These are phyloP conservation scores for Babylonia areolata DNA, from an alignment of 1,140 invertebrate species.

Conservation along the genomic window DNA sequence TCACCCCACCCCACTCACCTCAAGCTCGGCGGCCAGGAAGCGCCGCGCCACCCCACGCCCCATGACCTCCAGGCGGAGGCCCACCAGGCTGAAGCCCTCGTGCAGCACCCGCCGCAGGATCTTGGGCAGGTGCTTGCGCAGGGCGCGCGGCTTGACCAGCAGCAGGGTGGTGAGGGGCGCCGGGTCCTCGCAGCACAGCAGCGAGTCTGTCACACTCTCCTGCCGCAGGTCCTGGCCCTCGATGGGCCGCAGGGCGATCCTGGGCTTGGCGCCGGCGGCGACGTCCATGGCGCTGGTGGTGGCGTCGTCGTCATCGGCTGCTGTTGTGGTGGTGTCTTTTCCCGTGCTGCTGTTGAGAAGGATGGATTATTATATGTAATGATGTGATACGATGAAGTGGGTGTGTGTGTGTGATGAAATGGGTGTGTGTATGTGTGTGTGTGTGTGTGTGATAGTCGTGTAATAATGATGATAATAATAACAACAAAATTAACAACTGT, in stretches of 20 bases:
- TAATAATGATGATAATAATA: too few relatives aligned
- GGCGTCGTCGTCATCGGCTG: too few relatives aligned
- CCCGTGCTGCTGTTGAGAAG: too few relatives aligned
- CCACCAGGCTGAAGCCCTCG: conserved; percentile 69
- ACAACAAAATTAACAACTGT: too few relatives aligned
- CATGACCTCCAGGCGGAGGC: conserved; percentile 53
- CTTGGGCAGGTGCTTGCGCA: conserved; percentile 62
- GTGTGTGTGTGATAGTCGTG: too few relatives aligned
- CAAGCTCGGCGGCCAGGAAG: conserved; percentile 30
- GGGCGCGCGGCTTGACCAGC: conserved; percentile 67
- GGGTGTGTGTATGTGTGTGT: too few relatives aligned
- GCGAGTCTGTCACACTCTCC: conserved; percentile 66
- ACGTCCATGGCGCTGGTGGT: too few relatives aligned
- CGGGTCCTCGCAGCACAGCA: conserved; percentile 65
- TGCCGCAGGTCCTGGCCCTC: conserved; percentile 41
- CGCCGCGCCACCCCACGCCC: conserved; percentile 40
- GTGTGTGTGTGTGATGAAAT: too few relatives aligned
- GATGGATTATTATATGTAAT: too few relatives aligned
- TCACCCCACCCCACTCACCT: not conserved
- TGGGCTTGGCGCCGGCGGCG: not conserved
- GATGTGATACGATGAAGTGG: too few relatives aligned
- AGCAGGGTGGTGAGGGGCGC: conserved; percentile 65
- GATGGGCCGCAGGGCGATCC: not conserved
- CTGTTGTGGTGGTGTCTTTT: too few relatives aligned
- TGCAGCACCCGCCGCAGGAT: conserved; percentile 65